These are phyloP conservation scores for Melanchra persicariae DNA, from an alignment of 2,888 invertebrate genomes.

Conservation along the genomic window DNA sequence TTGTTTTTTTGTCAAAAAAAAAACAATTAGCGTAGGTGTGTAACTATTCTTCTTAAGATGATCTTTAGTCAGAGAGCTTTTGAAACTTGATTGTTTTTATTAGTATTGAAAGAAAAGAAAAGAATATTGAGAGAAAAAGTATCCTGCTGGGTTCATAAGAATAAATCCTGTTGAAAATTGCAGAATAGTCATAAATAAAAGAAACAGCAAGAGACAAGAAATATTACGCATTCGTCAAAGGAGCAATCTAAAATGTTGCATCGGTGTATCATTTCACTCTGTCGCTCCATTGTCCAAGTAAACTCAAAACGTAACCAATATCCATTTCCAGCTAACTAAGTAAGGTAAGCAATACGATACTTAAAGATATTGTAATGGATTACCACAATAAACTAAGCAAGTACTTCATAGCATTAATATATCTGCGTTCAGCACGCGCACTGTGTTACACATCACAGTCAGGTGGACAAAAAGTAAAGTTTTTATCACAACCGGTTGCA, in stretches of 20 bases:
- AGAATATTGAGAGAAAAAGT: too few relatives aligned
- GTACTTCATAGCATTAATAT: constrained; percentile 20
- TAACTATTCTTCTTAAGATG: not conserved
- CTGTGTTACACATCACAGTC: constrained; percentile 73
- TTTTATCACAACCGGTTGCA: constrained; percentile 73
- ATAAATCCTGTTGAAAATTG: not conserved
- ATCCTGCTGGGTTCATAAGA: too few relatives aligned
- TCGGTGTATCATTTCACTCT: not conserved
- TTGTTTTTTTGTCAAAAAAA: constrained; percentile 1
- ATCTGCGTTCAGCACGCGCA: constrained; percentile 73
- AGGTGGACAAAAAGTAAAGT: constrained; percentile 77
- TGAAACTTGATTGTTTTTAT: not conserved
- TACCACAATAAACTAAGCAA: constrained; percentile 14
- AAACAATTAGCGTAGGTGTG: constrained; percentile 16
- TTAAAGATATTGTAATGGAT: constrained; percentile 17
- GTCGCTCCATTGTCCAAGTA: not conserved
- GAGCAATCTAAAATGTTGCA: not conserved
- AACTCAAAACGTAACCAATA: constrained; percentile 15
- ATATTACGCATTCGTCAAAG: constrained; percentile 2
- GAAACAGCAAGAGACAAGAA: not conserved
- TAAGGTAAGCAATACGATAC: constrained; percentile 5
- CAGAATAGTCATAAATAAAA: not conserved
- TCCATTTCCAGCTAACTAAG: constrained; percentile 21
- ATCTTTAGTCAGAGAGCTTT: not conserved
- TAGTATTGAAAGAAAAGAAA: not conserved